A percentile compares a stretch with the other conserved stretches of the same genome.
phyloP scores from a whole-genome alignment of 2,888 invertebrate species.

The Volucella inanis region DNA sequence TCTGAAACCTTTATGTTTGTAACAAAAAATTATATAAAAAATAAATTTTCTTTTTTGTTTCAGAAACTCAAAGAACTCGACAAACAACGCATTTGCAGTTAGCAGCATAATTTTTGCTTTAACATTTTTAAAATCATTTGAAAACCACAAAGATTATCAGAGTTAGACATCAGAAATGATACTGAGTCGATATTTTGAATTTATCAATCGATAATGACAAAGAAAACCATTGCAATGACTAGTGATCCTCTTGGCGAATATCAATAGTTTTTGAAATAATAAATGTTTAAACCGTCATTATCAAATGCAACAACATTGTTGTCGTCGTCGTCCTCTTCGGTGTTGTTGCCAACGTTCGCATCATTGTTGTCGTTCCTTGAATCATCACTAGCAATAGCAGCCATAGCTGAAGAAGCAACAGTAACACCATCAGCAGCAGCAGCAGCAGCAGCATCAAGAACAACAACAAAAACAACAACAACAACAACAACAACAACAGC shows the following conservation, averaged over 20 bases:
- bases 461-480: too few relatives aligned
- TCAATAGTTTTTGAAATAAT: constrained; percentile 30
- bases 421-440: too few relatives aligned
- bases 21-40: background rate
- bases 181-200: constrained; percentile 37
- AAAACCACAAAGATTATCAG: background rate
- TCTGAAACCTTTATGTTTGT: background rate
- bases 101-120: constrained; percentile 39
- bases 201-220: constrained; percentile 30
- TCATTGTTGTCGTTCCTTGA: constrained; percentile 30
- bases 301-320: constrained; percentile 24
- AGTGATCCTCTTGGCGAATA: constrained; percentile 4
- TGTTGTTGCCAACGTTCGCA: constrained; percentile 22
- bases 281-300: constrained; percentile 65
- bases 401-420: background rate
- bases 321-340: constrained; percentile 50
- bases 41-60: constrained; percentile 36
- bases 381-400: constrained; percentile 33
- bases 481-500: background rate
- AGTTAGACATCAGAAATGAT: constrained; percentile 29
- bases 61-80: constrained; percentile 54
- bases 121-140: constrained; percentile 11
- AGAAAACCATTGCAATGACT: background rate
- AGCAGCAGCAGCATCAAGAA: too few relatives aligned
- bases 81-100: constrained; percentile 35